These are phyloP conservation scores for Tragopan temminckii DNA, from an alignment of 2,797 vertebrate genomes.

Conservation along the genomic window DNA sequence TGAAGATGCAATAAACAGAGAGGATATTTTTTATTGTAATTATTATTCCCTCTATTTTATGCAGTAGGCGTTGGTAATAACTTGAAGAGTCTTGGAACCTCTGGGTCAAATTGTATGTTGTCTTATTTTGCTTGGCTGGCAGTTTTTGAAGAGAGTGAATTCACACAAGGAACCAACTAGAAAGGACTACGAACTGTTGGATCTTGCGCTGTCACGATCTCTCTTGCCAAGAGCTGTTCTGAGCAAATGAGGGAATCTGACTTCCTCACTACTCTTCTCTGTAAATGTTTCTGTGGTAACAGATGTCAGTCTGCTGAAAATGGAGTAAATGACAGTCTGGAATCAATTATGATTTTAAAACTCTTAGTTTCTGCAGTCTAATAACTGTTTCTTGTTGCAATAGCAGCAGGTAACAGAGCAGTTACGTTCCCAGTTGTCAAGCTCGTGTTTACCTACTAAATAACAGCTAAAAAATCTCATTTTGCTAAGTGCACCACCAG, in stretches of 20 bases:
- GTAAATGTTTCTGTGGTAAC: background rate
- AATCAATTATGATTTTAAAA: conserved; percentile 28
- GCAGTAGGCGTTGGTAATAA: background rate
- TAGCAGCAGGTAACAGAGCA: background rate
- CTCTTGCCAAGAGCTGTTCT: background rate
- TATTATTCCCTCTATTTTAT: background rate
- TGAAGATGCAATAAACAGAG: background rate
- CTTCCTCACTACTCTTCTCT: background rate
- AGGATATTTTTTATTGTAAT: background rate
- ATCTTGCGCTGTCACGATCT: accelerated
- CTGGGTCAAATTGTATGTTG: background rate
- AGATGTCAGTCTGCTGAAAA: conserved; percentile 5
- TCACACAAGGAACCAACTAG: background rate
- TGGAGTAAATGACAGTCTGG: background rate
- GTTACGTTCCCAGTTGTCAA: background rate
- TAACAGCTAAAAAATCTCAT: conserved; percentile 3
- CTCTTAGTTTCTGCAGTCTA: background rate
- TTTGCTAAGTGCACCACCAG: background rate
- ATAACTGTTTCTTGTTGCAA: background rate
- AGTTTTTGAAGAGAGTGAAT: background rate
- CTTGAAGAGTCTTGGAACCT: background rate
- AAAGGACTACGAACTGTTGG: background rate
- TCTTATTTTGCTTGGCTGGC: background rate
- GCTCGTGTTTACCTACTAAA: background rate
- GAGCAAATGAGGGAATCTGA: background rate